A percentile compares a stretch with the other conserved stretches of the same genome.
phyloP scores from a whole-genome alignment of 2,888 invertebrate species.

The Panzeria rudis region DNA sequence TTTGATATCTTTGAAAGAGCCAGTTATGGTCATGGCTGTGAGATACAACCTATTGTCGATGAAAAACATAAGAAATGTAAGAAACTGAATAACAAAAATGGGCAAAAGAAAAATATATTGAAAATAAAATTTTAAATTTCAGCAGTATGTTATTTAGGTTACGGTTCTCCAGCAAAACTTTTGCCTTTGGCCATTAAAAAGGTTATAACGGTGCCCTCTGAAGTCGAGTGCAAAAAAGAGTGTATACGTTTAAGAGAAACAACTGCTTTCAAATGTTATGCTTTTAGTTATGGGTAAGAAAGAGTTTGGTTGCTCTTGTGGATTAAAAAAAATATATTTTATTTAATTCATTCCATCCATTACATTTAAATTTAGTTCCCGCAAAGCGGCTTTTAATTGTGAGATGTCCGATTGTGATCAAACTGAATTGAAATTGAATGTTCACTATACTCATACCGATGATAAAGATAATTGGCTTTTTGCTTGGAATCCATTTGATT shows the following conservation, averaged over 20 bases:
- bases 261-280: constrained; percentile 88
- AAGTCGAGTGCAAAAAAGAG: constrained; percentile 88
- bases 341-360: background rate
- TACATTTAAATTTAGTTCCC: constrained; percentile 76
- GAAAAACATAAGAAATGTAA: constrained; percentile 84
- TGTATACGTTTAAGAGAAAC: constrained; percentile 86
- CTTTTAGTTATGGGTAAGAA: constrained; percentile 89
- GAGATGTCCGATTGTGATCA: constrained; percentile 91
- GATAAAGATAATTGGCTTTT: constrained; percentile 89
- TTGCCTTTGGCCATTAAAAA: constrained; percentile 87
- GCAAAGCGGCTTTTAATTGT: constrained; percentile 86
- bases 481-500: constrained; percentile 91
- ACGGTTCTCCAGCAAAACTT: constrained; percentile 90
- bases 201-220: constrained; percentile 87
- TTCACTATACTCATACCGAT: constrained; percentile 87
- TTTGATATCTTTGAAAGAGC: constrained; percentile 92
- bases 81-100: constrained; percentile 41
- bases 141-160: constrained; percentile 91
- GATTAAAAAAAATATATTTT: background rate
- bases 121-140: constrained; percentile 64
- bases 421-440: constrained; percentile 89
- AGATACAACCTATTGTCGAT: constrained; percentile 86
- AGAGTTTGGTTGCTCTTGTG: too few relatives aligned
- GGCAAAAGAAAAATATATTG: background rate
- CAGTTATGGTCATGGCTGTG: constrained; percentile 92